Base-by-base conservation (phyloP, 2,888 invertebrate genomes). In the Hedychridium roseum region DNA sequence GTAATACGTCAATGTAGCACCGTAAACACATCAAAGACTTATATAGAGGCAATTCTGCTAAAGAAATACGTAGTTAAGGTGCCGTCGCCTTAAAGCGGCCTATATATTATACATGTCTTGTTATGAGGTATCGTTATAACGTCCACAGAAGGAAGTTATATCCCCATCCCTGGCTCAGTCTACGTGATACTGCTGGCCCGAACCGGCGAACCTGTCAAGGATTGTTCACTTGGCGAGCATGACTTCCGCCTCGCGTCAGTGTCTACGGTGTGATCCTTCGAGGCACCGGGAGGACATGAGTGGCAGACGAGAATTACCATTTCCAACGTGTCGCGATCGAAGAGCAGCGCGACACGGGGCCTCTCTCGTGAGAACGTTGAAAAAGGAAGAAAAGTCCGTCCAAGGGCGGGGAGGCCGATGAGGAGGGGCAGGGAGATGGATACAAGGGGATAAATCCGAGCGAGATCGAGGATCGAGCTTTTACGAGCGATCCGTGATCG, bases 401-500 rank as follows among this genome's bases (percentile, higher is more conserved):
- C 2, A 7, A 11, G 30, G 30, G 3, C n/a, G 34, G 28, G 38
- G n/a, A n/a, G n/a, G n/a, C n/a, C n/a, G n/a, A n/a, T n/a, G n/a
- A n/a, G 14, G 23, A 23, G 26, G 14, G 11, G n/a, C 12, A 17
- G 41, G 42, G 27, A 4, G 34, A 41, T 15, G 39, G 31, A 36
- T 46, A 47, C 49, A 45, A 50, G 50, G 36, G 20, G 40, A 46
- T n/a, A n/a, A 43, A 46, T 50, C 49, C 49, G 56, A 60, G 34
- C 5, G 48, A 50, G 60, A 63, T 63, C 52, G 15, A 43, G 47
- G 48, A 60, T 63, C 63, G 58, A 56, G 52, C 64, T 58, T 63
- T 60, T 63, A 64, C 61, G 57, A 64, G 60, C 45, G 64, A 64
- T 64, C 50, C 52, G 58, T 51, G 63, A 63, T 63, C 54, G 54